A percentile compares a stretch with the other conserved stretches of the same genome.
phyloP scores from a whole-genome alignment of 2,888 invertebrate species.

The Mythimna loreyi region DNA sequence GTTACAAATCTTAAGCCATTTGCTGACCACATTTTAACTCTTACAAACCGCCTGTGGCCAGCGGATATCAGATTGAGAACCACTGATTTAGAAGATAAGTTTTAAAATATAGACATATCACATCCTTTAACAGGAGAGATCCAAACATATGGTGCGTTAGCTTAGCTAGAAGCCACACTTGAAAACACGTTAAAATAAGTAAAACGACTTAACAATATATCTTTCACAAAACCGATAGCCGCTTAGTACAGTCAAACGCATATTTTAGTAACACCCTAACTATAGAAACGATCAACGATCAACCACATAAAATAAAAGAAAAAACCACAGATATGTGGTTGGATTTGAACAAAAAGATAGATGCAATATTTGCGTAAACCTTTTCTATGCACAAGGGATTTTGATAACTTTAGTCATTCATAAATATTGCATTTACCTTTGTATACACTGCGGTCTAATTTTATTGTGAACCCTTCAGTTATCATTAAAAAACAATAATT shows the following conservation, averaged over 20 bases:
- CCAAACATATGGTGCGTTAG: constrained; percentile 11
- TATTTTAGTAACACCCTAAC: constrained; percentile 1
- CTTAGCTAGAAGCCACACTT: constrained; percentile 31
- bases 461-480: constrained; percentile 2
- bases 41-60: too few relatives aligned
- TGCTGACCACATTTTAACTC: too few relatives aligned
- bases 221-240: constrained; percentile 18
- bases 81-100: constrained; percentile 3
- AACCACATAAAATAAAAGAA: too few relatives aligned
- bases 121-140: constrained; percentile 49
- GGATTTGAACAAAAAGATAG: constrained; percentile 1
- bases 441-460: background rate
- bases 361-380: background rate
- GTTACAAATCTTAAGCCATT: too few relatives aligned
- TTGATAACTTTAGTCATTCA: background rate
- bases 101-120: constrained; percentile 48
- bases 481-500: background rate
- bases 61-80: too few relatives aligned
- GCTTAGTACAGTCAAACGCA: background rate
- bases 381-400: background rate
- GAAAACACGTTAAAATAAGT: constrained; percentile 36
- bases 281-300: background rate
- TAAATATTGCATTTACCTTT: constrained; percentile 14
- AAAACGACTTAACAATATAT: constrained; percentile 27
- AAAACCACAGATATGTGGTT: background rate